These are phyloP conservation scores for Macquaria ambigua DNA, from an alignment of 2,113 vertebrate genomes.

Conservation along the genomic window DNA sequence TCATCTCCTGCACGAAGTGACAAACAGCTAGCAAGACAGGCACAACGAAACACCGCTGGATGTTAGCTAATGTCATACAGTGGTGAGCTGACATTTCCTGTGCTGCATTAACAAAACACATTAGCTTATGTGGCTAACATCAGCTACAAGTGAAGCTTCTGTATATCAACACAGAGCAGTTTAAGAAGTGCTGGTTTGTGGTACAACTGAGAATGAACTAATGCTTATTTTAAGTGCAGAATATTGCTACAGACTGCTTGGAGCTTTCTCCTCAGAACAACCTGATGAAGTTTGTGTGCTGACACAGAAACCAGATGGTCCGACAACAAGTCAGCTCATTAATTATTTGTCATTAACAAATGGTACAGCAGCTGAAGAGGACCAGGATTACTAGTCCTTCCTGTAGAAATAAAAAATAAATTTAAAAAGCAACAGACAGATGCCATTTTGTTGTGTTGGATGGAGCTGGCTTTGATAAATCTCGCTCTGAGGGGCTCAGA, in stretches of 20 bases:
- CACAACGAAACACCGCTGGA: too few species aligned
- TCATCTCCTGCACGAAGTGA: too few species aligned
- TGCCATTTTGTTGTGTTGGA: constrained; percentile 16
- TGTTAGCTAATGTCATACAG: too few species aligned
- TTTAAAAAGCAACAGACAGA: constrained; percentile 18
- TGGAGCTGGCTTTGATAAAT: constrained; percentile 24
- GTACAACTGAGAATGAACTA: too few species aligned
- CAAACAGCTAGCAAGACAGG: too few species aligned
- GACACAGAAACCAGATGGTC: constrained; percentile 50
- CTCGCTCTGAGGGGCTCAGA: constrained; percentile 42
- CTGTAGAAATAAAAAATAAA: background rate
- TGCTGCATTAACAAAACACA: too few species aligned
- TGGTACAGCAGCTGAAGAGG: constrained; percentile 37
- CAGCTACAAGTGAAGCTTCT: background rate
- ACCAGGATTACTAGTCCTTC: constrained; percentile 28
- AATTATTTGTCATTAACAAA: constrained; percentile 59
- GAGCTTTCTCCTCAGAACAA: background rate
- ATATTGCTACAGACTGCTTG: background rate
- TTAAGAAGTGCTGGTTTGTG: too few species aligned
- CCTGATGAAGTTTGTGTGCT: background rate
- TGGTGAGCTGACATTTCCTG: too few species aligned
- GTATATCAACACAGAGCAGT: too few species aligned
- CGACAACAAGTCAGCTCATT: constrained; percentile 40
- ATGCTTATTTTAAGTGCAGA: background rate
- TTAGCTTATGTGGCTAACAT: background rate